A percentile compares a stretch with the other conserved stretches of the same genome.
phyloP scores from a whole-genome alignment of 2,888 invertebrate genomes.

The Sepiola atlantica region DNA sequence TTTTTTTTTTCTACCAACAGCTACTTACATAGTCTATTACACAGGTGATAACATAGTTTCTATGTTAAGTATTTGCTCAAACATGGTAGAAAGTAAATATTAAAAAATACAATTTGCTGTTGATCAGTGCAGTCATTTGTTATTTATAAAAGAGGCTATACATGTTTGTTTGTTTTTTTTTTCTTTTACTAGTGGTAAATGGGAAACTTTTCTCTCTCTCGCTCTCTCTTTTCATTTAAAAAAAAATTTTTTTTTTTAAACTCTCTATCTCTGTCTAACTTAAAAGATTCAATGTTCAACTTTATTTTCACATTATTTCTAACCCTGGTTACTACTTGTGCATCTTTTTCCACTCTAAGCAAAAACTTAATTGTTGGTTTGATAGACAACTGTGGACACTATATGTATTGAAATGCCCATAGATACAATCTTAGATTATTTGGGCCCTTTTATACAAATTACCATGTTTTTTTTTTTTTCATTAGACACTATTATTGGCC shows the following conservation, averaged over 20 bases:
- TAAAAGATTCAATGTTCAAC: background rate
- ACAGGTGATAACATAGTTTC: background rate
- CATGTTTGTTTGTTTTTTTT: background rate
- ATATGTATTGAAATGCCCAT: no score
- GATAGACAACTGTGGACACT: background rate
- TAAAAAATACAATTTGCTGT: background rate
- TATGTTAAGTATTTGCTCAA: conserved; percentile 32
- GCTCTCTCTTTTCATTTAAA: no score
- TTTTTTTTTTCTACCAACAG: background rate
- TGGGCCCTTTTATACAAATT: no score
- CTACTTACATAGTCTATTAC: background rate
- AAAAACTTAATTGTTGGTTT: background rate
- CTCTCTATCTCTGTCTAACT: background rate
- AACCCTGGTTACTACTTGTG: background rate
- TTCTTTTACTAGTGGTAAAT: background rate
- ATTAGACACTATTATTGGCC: background rate
- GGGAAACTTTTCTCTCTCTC: background rate
- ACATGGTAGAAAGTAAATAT: background rate
- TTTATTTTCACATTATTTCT: background rate
- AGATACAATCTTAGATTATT: no score
- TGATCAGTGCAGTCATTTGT: conserved; percentile 12
- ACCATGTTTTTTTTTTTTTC: no score
- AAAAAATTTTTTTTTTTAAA: no score
- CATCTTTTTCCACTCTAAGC: background rate
- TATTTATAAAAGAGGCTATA: background rate